Evolutionary conservation across 2,113 vertebrate genomes (phyloP).

Genomic region (Amphilophus citrinellus): DNA sequence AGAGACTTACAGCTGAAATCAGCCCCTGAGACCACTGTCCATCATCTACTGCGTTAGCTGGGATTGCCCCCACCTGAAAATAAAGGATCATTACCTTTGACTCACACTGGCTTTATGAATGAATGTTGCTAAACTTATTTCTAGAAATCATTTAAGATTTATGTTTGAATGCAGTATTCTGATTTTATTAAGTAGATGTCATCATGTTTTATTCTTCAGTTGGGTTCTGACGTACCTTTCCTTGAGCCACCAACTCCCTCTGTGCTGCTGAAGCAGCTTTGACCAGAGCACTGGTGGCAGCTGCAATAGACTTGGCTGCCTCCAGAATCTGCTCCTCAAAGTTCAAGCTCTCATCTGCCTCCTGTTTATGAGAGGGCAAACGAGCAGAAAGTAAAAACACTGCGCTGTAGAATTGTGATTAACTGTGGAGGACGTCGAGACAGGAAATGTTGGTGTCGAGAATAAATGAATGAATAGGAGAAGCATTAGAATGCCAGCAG

Average conservation of each 20-base stretch:
- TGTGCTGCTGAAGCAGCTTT: conserved; percentile 97
- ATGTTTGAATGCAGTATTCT: neutral
- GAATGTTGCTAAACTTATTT: neutral
- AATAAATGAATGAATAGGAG: neutral
- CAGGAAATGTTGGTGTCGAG: neutral
- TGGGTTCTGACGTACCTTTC: conserved; percentile 86
- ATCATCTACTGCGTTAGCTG: conserved; percentile 94
- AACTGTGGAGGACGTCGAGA: neutral
- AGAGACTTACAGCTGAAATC: conserved; percentile 94
- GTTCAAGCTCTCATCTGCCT: conserved; percentile 97
- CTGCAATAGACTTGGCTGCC: conserved; percentile 97
- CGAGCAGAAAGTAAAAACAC: conserved; percentile 18
- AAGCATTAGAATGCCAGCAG: conserved; percentile 6
- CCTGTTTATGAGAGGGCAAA: conserved; percentile 77
- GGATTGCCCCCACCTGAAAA: conserved; percentile 91
- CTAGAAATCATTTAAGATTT: neutral
- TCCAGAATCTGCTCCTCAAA: conserved; percentile 99
- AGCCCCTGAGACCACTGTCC: conserved; percentile 99
- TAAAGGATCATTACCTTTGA: neutral
- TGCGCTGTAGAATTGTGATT: neutral
- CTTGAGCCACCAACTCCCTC: conserved; percentile 96
- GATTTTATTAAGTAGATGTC: no score
- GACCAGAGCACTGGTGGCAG: conserved; percentile 95
- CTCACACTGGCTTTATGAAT: neutral
- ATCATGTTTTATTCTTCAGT: no score